phyloP scores from a whole-genome alignment of 2,113 vertebrate species.

The pig (Sus scrofa) region DNA sequence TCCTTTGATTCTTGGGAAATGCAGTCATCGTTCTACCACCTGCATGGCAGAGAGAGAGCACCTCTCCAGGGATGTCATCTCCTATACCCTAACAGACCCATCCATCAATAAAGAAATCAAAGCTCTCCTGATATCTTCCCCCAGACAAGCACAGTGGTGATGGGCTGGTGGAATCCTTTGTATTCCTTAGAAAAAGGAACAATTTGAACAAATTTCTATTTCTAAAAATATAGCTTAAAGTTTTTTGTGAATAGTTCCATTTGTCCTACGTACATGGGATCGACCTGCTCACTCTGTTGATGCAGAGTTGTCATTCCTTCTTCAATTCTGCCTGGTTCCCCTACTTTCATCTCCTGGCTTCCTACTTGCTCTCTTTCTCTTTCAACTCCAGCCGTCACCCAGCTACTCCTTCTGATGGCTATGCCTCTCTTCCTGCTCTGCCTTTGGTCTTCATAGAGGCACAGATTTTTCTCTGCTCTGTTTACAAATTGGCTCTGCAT shows the following conservation, averaged over 20 bases:
- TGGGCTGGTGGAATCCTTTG: neutral
- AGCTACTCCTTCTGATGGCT: neutral
- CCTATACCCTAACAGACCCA: neutral
- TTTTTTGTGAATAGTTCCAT: neutral
- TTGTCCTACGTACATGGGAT: neutral
- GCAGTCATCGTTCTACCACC: constrained; percentile 9
- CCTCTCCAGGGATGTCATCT: neutral
- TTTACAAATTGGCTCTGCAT: neutral
- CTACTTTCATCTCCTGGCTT: neutral
- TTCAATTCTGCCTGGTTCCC: neutral
- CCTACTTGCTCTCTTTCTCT: neutral
- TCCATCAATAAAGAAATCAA: constrained; percentile 8
- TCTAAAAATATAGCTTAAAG: neutral
- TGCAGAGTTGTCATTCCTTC: neutral
- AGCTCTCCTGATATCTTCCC: neutral
- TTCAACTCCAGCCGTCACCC: neutral
- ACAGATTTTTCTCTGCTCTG: neutral
- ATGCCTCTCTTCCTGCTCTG: neutral
- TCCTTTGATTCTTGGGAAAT: constrained; percentile 68
- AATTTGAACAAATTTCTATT: constrained; percentile 1
- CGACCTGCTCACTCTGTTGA: neutral
- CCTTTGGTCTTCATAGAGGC: neutral
- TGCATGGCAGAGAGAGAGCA: neutral
- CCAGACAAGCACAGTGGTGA: neutral
- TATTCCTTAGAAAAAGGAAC: neutral